These are phyloP conservation scores for Cyphomyrus discorhynchus DNA, from an alignment of 2,113 vertebrate genomes.

Conservation along the genomic window DNA sequence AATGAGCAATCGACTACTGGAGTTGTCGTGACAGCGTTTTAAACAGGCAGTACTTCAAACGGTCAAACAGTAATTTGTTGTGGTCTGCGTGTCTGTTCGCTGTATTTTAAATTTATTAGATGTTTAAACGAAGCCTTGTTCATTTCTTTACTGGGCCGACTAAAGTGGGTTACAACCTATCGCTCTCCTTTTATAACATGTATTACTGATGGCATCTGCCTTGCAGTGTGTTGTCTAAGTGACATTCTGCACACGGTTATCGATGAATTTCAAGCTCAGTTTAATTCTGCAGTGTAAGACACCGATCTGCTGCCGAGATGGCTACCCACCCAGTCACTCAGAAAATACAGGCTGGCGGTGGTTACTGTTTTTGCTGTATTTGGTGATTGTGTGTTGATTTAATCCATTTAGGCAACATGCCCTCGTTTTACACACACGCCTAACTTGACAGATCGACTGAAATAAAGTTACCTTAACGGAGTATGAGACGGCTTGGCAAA, in stretches of 20 bases:
- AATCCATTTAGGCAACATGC: not conserved
- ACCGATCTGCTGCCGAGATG: not conserved
- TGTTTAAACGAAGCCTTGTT: not conserved
- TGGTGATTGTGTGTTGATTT: not conserved
- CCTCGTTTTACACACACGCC: no score
- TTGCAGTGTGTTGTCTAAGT: not conserved
- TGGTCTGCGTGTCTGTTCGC: not conserved
- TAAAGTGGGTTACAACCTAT: not conserved
- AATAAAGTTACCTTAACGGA: not conserved
- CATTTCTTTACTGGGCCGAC: not conserved
- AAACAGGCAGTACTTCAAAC: not conserved
- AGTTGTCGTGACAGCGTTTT: not conserved
- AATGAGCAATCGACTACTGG: not conserved
- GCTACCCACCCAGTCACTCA: not conserved
- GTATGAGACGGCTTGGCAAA: not conserved
- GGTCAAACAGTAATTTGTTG: not conserved
- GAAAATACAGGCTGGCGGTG: not conserved
- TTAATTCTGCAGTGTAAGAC: not conserved
- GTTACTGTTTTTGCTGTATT: not conserved
- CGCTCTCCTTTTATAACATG: not conserved
- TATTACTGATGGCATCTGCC: not conserved
- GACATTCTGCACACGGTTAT: not conserved
- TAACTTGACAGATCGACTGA: not conserved
- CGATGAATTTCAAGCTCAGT: not conserved
- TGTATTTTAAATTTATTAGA: not conserved